phyloP scores from a whole-genome alignment of 2,797 vertebrate genomes.

The Aplochiton taeniatus region DNA sequence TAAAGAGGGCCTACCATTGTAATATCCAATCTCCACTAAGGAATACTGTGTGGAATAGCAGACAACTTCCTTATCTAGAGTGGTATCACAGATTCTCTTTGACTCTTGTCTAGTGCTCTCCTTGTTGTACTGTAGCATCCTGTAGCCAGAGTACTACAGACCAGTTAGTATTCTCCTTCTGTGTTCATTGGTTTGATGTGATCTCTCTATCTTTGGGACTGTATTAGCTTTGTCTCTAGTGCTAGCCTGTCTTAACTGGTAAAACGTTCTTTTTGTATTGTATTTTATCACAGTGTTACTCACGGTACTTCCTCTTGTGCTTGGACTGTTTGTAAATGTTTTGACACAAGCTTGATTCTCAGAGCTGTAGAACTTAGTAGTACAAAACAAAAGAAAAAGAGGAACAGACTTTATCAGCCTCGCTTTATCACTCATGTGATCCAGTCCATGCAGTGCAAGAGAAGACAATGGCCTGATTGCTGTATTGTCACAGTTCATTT shows the following conservation, averaged over 20 bases:
- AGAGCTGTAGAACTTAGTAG: slow-evolving; percentile 63
- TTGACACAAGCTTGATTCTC: slow-evolving; percentile 60
- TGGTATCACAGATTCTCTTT: slow-evolving; percentile 18
- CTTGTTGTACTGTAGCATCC: slow-evolving; percentile 54
- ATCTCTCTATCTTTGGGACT: slow-evolving; percentile 64
- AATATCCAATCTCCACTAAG: no score
- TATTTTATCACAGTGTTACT: slow-evolving; percentile 39
- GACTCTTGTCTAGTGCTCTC: slow-evolving; percentile 16
- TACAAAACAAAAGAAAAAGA: slow-evolving; percentile 47
- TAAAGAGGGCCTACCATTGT: no score
- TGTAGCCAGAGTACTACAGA: slow-evolving; percentile 64
- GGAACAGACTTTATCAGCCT: slow-evolving; percentile 16
- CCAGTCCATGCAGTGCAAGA: slow-evolving; percentile 33
- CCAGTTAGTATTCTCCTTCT: slow-evolving; percentile 61
- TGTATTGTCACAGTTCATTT: slow-evolving; percentile 35
- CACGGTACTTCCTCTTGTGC: slow-evolving; percentile 50
- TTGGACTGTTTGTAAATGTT: slow-evolving; percentile 55
- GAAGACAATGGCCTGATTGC: slow-evolving; percentile 31
- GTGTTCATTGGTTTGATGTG: slow-evolving; percentile 49
- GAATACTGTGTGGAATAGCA: no score
- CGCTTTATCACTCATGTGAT: slow-evolving; percentile 57
- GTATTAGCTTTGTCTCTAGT: slow-evolving; percentile 62
- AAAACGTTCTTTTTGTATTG: slow-evolving; percentile 34
- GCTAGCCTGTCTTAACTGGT: slow-evolving; percentile 52
- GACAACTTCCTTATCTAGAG: slow-evolving; percentile 27